Conservation (phyloP, 2,888 invertebrate genomes). For the Aphrophora alni region DNA sequence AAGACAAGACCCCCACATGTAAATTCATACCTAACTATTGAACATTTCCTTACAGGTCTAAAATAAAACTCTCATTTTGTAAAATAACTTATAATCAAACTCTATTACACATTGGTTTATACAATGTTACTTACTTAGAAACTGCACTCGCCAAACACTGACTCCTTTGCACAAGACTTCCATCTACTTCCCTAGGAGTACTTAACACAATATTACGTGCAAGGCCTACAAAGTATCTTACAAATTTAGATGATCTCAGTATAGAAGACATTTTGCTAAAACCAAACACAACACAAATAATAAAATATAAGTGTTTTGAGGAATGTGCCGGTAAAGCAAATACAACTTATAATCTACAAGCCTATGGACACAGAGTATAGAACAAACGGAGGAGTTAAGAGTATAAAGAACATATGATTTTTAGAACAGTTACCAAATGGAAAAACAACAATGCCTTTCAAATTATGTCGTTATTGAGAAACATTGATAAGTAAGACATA, state of each 20-base stretch:
- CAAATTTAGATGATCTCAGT: slow-evolving; percentile 75
- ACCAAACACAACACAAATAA: neutral
- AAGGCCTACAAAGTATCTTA: slow-evolving; percentile 75
- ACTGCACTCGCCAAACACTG: slow-evolving; percentile 24
- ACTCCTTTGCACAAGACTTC: slow-evolving; percentile 32
- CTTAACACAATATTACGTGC: slow-evolving; percentile 69
- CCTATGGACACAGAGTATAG: neutral
- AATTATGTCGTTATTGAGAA: neutral
- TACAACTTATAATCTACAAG: neutral
- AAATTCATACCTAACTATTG: too few species aligned
- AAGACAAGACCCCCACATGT: too few species aligned
- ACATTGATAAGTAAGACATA: too few species aligned
- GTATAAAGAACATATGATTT: neutral
- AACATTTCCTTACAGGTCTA: too few species aligned
- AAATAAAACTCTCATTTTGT: too few species aligned
- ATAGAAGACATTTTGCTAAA: slow-evolving; percentile 66
- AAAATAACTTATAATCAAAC: too few species aligned
- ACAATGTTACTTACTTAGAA: slow-evolving; percentile 33
- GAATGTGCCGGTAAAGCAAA: neutral
- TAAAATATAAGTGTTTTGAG: neutral
- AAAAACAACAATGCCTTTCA: neutral
- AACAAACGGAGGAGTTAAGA: neutral
- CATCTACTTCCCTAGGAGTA: slow-evolving; percentile 38
- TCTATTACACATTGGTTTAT: too few species aligned
- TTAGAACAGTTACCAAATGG: too few species aligned